Conservation (phyloP, 2,113 vertebrate species). For the Brachionichthys hirsutus region DNA sequence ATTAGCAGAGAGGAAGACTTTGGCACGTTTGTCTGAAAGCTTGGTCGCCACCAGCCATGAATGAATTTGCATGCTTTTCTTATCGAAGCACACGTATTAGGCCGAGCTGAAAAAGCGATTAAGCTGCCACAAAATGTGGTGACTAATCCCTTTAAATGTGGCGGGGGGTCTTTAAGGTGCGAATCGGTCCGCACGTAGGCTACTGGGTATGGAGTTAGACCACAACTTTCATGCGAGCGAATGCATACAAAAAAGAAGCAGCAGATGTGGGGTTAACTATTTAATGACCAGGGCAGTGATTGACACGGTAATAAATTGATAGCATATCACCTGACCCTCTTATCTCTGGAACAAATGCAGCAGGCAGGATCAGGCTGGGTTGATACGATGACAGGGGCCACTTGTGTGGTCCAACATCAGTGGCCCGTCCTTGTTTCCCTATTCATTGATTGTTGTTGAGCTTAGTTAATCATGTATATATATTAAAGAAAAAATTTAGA, state of each 20-base stretch:
- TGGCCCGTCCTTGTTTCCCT: slow-evolving; percentile 15
- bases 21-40: slow-evolving; percentile 75
- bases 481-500: slow-evolving; percentile 6
- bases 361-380: slow-evolving; percentile 47
- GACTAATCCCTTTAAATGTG: slow-evolving; percentile 85
- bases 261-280: slow-evolving; percentile 41
- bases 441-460: slow-evolving; percentile 4
- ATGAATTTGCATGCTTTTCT: slow-evolving; percentile 85
- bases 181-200: slow-evolving; percentile 60
- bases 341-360: slow-evolving; percentile 64
- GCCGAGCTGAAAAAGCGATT: slow-evolving; percentile 84
- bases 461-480: slow-evolving; percentile 29
- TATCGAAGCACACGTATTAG: slow-evolving; percentile 83
- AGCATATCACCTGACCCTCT: slow-evolving; percentile 65
- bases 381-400: slow-evolving; percentile 38
- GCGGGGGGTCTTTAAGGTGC: slow-evolving; percentile 79
- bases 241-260: slow-evolving; percentile 21
- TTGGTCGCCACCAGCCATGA: slow-evolving; percentile 75
- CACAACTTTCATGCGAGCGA: slow-evolving; percentile 20
- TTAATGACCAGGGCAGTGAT: slow-evolving; percentile 61
- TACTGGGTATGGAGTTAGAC: slow-evolving; percentile 50
- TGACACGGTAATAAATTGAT: slow-evolving; percentile 65
- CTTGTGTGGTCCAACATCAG: slow-evolving; percentile 39
- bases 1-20: slow-evolving; percentile 82
- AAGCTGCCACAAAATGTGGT: slow-evolving; percentile 82